Percentiles rank a stretch among this genome's conserved stretches.
Conservation (phyloP, 1,140 invertebrate genomes). For the Laupala kohalensis region DNA sequence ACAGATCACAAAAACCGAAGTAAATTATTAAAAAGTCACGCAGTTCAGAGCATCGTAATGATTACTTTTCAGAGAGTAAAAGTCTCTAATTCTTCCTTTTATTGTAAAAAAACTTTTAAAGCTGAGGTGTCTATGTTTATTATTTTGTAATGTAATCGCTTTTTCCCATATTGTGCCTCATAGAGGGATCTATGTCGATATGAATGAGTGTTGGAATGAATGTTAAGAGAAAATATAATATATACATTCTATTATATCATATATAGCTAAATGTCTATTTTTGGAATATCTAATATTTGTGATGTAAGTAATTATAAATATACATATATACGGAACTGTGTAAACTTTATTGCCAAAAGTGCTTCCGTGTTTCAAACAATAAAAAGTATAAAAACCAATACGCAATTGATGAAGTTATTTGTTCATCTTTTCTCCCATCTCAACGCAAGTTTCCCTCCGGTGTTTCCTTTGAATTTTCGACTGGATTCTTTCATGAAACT, state of each 20-base stretch:
- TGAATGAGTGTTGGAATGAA: not conserved
- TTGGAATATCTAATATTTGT: constrained; percentile 14
- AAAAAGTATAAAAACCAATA: not conserved
- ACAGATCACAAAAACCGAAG: too few relatives aligned
- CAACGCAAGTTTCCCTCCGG: not conserved
- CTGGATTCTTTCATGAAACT: too few relatives aligned
- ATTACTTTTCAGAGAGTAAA: too few relatives aligned
- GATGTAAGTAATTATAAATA: constrained; percentile 7
- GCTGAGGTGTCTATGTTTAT: too few relatives aligned
- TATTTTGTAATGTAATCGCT: too few relatives aligned
- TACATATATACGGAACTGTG: constrained; percentile 8
- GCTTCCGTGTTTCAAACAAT: constrained; percentile 13
- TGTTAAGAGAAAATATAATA: not conserved
- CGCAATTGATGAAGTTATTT: not conserved
- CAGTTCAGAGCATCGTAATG: too few relatives aligned
- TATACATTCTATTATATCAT: not conserved
- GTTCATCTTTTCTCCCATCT: not conserved
- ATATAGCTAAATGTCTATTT: constrained; percentile 13
- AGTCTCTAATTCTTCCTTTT: too few relatives aligned
- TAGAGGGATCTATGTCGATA: not conserved
- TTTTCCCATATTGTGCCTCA: not conserved
- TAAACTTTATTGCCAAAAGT: constrained; percentile 2
- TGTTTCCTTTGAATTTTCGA: too few relatives aligned
- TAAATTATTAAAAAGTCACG: too few relatives aligned
- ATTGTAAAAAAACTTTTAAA: too few relatives aligned